phyloP scores from a whole-genome alignment of 2,113 vertebrate genomes.

The Phylloscopus whistleri region DNA sequence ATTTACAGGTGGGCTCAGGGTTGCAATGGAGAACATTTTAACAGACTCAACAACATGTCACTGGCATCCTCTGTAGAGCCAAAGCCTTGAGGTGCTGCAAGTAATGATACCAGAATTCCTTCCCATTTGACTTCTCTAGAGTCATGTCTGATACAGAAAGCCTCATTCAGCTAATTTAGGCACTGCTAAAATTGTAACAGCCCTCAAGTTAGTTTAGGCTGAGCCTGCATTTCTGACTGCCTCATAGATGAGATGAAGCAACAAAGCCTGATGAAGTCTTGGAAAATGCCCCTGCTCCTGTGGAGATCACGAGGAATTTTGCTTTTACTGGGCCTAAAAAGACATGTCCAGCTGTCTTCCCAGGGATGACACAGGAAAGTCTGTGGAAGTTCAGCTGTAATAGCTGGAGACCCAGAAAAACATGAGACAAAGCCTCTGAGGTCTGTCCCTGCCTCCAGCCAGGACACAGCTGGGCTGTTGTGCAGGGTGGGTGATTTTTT shows the following conservation, averaged over 20 bases:
- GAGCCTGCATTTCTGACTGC: not conserved
- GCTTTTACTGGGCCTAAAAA: not conserved
- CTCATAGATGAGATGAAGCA: not conserved
- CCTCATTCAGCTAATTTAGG: not conserved
- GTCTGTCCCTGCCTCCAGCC: not conserved
- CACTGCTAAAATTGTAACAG: not conserved
- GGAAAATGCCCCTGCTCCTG: not conserved
- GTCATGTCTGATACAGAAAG: not conserved
- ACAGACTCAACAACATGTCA: not conserved
- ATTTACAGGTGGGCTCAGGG: not conserved
- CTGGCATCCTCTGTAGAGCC: not conserved
- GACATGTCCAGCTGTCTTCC: not conserved
- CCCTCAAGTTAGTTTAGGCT: not conserved
- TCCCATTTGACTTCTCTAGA: not conserved
- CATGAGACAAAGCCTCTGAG: not conserved
- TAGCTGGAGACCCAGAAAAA: not conserved
- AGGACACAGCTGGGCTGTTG: not conserved
- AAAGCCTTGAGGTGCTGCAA: not conserved
- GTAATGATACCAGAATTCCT: not conserved
- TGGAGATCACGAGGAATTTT: not conserved
- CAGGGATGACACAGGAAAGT: not conserved
- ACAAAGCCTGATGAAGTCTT: not conserved
- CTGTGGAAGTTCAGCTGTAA: constrained; percentile 11
- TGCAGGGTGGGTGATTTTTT: not conserved
- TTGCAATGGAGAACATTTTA: not conserved